Evolutionary conservation across 2,113 vertebrate species (phyloP).

Genomic region (Caloenas nicobarica): DNA sequence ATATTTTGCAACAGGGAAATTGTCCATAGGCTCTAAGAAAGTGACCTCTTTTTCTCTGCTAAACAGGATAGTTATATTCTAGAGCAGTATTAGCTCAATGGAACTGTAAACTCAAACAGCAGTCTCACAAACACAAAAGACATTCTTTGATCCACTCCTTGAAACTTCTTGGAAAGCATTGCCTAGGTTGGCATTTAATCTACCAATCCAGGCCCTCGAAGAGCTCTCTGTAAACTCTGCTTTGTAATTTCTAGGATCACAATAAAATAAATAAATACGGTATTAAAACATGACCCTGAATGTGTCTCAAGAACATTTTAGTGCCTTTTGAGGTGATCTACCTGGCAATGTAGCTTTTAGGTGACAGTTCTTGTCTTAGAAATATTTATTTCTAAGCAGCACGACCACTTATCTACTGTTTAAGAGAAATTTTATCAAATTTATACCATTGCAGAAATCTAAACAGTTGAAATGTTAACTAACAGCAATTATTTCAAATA

Average conservation of each 20-base stretch:
- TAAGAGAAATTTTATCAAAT: background rate
- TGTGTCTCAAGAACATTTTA: background rate
- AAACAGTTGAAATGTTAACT: background rate
- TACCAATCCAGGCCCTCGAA: background rate
- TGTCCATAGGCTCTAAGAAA: background rate
- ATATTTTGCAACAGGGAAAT: background rate
- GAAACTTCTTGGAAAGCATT: background rate
- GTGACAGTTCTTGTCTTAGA: background rate
- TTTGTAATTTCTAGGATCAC: background rate
- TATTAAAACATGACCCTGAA: background rate
- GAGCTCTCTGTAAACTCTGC: background rate
- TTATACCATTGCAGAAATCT: background rate
- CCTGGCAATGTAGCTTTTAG: background rate
- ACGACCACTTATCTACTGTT: background rate
- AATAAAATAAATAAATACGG: background rate
- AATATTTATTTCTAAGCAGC: background rate
- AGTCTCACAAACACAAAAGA: background rate
- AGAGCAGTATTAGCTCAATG: background rate
- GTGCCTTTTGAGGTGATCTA: background rate
- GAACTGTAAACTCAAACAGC: background rate
- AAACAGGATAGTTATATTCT: background rate
- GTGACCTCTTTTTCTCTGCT: background rate
- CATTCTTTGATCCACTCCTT: background rate
- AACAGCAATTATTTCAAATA: background rate
- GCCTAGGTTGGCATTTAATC: background rate